These are phyloP conservation scores for Callinectes sapidus DNA, from an alignment of 2,888 invertebrate genomes.

Conservation along the genomic window DNA sequence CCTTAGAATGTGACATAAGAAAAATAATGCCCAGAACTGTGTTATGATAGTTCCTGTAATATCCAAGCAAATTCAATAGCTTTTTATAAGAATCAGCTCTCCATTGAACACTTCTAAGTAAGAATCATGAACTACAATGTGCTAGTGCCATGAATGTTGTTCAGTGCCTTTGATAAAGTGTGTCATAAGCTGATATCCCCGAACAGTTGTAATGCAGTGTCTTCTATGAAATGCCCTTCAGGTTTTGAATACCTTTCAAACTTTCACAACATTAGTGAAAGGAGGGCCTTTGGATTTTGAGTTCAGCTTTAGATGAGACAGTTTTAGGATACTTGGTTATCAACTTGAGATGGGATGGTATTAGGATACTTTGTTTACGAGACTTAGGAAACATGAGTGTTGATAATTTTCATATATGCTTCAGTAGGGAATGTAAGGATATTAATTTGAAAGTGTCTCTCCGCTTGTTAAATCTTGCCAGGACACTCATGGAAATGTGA, in stretches of 20 bases:
- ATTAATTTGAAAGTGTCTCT: not conserved
- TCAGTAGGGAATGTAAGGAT: not conserved
- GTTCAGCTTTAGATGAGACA: not conserved
- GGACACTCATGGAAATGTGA: not conserved
- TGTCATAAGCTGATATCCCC: not conserved
- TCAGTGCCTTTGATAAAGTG: too few species aligned
- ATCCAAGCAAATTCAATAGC: too few species aligned
- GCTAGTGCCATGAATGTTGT: too few species aligned
- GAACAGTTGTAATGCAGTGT: not conserved
- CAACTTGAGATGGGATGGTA: not conserved
- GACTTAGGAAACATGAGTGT: not conserved
- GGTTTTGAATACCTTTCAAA: not conserved
- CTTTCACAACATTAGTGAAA: not conserved
- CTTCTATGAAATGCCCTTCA: not conserved
- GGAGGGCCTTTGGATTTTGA: not conserved
- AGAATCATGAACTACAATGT: too few species aligned
- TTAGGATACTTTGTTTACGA: not conserved
- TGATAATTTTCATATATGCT: not conserved
- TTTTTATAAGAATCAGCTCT: too few species aligned
- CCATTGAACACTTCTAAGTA: too few species aligned
- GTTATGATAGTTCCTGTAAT: too few species aligned
- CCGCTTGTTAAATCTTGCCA: too few species aligned
- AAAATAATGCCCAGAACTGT: too few species aligned
- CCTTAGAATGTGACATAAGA: too few species aligned
- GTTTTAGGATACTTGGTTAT: not conserved